Base-by-base conservation (phyloP, 2,888 invertebrate genomes). In the Cylindroiulus punctatus region DNA sequence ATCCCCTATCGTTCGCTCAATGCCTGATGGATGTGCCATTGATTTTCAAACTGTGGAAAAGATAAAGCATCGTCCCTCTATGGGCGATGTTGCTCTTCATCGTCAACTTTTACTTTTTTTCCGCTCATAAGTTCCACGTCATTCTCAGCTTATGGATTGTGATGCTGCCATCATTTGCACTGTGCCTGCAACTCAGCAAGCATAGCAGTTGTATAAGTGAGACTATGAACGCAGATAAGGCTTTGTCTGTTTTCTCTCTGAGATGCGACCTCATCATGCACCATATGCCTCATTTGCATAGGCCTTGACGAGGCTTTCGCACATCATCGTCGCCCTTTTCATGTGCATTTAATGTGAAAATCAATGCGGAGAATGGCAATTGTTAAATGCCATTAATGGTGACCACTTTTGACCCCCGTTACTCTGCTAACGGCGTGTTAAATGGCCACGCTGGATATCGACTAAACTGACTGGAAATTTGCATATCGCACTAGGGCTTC, bases 21-120 rank as follows among this genome's bases (percentile, higher is more conserved):
- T 44, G 22, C 44, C 22, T 83, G 83, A 83, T 83, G 17, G 83
- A 83, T 83, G 83, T 83, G 44, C 44, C 83, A 83, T 83, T 83
- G 83, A 83, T 83, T 83, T 83, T 83, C 83, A 36, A 44, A 42
- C 17, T 40, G 30, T 30, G 14, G 83, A 83, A 76, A 83, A 83
- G 83, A 83, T 83, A 83, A 83, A 83, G 76, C 76, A 76, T 76
- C 26, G 14, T 76, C 76, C 30, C 76, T 76, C 76, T 30, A 26
- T 30, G 76, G 76, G 76, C 22, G 30, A 76, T 76, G 76, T 76
- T 76, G 30, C 26, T 76, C 76, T 76, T 76, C 76, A 76, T 26
- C 22, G 7, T 65, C 22, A 44, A 44, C 8, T 44, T 44, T 44
- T 44, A 44, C 44, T 44, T 22, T 30, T 76, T 76, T 76, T 76